These are phyloP conservation scores for Epinotia brunnichana DNA, from an alignment of 2,888 invertebrate species.

Conservation along the genomic window DNA sequence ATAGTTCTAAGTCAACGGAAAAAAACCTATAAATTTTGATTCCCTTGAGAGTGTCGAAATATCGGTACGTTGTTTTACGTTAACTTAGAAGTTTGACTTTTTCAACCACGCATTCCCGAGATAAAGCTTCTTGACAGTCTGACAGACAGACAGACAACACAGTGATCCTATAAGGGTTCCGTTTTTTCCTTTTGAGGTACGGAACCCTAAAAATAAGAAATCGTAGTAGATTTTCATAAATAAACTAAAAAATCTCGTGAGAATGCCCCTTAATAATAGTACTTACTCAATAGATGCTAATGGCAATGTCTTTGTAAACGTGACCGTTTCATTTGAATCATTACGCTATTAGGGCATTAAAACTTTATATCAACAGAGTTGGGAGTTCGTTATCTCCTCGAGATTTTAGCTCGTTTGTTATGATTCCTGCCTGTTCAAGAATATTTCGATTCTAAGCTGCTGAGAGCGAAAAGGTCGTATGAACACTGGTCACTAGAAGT, in stretches of 20 bases:
- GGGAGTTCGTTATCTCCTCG: constrained; percentile 59
- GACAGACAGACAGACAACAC: no score
- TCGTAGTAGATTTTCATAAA: no score
- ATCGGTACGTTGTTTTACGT: no score
- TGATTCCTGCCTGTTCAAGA: constrained; percentile 46
- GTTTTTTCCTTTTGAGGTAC: no score
- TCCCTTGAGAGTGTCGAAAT: no score
- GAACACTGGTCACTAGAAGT: neutral
- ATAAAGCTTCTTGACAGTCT: no score
- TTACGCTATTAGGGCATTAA: constrained; percentile 45
- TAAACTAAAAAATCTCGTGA: neutral
- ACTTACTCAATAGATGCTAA: constrained; percentile 51
- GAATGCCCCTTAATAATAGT: constrained; percentile 13
- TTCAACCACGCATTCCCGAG: no score
- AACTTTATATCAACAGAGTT: constrained; percentile 52
- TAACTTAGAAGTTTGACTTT: no score
- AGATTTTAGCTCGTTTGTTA: constrained; percentile 55
- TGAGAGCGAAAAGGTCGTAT: constrained; percentile 22
- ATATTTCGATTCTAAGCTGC: constrained; percentile 51
- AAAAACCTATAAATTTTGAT: no score
- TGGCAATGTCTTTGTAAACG: constrained; percentile 43
- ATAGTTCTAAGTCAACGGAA: no score
- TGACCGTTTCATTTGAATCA: constrained; percentile 52
- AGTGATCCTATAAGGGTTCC: no score
- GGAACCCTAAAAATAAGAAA: no score